Base-by-base conservation (phyloP, 2,113 vertebrate genomes). In the Leiothrix lutea region DNA sequence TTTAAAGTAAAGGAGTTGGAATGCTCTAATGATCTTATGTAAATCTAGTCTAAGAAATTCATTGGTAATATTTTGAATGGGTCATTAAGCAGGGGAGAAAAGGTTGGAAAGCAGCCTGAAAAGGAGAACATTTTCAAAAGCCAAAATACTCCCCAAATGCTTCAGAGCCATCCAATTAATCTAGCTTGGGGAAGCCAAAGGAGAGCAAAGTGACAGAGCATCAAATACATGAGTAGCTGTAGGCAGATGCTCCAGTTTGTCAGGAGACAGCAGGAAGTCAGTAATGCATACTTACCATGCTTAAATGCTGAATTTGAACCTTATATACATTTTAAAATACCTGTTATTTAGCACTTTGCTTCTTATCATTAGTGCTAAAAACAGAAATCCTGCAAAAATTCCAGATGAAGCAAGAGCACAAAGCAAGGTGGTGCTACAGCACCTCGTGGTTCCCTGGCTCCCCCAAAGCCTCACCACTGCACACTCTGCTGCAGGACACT, bases 11-110 rank as follows among this genome's bases (percentile, higher is more conserved):
- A 97, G 86, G 82, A 96, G 80, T 12, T 92, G 60, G 60, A 93
- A 93, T 92, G 91, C 69, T 93, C 88, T 91, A 88, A 96, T 90
- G 88, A 96, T 95, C 82, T 95, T 96, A 95, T 92, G 96, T 88
- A 96, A 96, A 96, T 97, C 80, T 96, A 84, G 64, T 25, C 77
- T 72, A 86, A 96, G 86, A 93, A 92, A 94, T 88, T 95, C 80
- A 84, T 25, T 73, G 92, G 87, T 85, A 86, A 51, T 26, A 92
- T 94, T 96, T 84, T 88, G 82, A 92, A 96, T 92, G 88, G 90
- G 69, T 96, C 95, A 93, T 96, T 94, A 97, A 92, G 88, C 88
- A 93, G 36, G 51, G 69, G 88, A 96, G 82, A 86, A 95, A 94
- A 95, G 69, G 75, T 57, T 95, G 92, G 94, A 96, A 97, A 95